Conservation (phyloP, 2,113 vertebrate species). For the Geococcyx californianus region DNA sequence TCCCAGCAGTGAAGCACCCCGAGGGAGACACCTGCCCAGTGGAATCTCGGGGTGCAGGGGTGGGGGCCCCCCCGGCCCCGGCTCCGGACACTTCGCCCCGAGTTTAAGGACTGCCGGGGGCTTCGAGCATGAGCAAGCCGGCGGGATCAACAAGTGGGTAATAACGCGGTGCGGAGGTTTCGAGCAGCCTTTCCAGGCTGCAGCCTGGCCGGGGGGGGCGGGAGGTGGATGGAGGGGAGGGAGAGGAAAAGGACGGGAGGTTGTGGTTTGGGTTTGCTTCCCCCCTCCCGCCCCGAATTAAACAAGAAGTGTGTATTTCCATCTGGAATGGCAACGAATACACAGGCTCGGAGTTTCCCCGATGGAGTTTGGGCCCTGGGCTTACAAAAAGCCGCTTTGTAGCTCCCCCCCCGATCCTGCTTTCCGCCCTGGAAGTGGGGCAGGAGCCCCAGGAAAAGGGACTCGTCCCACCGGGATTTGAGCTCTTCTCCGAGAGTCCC, state of each 20-base stretch:
- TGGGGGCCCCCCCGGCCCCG: conserved; percentile 26
- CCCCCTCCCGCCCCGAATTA: not conserved
- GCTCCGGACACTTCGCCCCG: conserved; percentile 60
- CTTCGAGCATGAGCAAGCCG: conserved; percentile 93
- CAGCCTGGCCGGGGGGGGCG: not conserved
- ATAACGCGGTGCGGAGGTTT: conserved; percentile 42
- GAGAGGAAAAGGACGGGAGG: not conserved
- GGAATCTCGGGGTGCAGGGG: not conserved
- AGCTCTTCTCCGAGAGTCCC: not conserved
- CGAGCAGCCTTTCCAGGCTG: not conserved
- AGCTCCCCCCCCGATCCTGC: not conserved
- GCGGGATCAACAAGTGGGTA: conserved; percentile 98
- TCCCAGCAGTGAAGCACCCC: not conserved
- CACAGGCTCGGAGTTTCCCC: not conserved
- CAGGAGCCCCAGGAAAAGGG: not conserved
- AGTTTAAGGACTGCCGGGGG: conserved; percentile 30
- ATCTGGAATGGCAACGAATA: not conserved
- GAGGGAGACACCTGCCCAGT: conserved; percentile 34
- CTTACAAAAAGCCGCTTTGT: not conserved
- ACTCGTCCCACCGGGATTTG: not conserved
- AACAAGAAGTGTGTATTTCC: not conserved
- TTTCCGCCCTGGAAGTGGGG: not conserved
- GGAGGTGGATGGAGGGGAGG: not conserved
- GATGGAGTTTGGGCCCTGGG: not conserved
- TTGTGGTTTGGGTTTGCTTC: not conserved